Evolutionary conservation across 2,888 invertebrate species (phyloP).

Genomic region (Melikaiella ostensackeni): DNA sequence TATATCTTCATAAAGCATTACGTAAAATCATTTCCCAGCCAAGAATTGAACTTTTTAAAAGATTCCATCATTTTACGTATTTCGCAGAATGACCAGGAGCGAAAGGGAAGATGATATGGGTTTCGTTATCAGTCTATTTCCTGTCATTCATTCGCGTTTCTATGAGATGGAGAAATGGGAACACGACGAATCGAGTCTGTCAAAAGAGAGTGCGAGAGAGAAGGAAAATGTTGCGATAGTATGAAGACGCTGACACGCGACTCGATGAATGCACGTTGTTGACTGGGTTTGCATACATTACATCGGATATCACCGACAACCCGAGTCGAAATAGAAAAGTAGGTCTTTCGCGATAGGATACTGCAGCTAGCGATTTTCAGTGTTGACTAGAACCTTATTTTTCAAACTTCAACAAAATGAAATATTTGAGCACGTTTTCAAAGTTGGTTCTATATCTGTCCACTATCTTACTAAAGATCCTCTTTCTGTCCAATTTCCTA

Average conservation of each 20-base stretch:
- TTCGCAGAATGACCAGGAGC: conserved; percentile 29
- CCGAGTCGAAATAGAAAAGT: conserved; percentile 18
- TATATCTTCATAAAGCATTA: too few relatives aligned
- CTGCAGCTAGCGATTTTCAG: conserved; percentile 3
- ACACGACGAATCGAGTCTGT: conserved; percentile 46
- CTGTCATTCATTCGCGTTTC: conserved; percentile 34
- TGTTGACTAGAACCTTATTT: conserved; percentile 10
- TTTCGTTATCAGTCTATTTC: conserved; percentile 36
- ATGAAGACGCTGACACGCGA: conserved; percentile 32
- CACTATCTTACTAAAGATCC: neutral
- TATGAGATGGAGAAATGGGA: conserved; percentile 46
- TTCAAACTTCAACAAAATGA: neutral
- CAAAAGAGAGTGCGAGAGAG: conserved; percentile 32
- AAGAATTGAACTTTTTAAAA: neutral
- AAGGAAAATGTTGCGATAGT: conserved; percentile 31
- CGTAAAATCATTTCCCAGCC: neutral
- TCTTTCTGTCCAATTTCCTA: neutral
- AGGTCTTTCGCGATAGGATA: conserved; percentile 12
- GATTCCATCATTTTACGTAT: conserved; percentile 13
- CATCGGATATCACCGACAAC: conserved; percentile 25
- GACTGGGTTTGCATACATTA: conserved; percentile 34
- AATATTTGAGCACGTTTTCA: conserved; percentile 21
- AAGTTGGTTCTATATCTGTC: conserved; percentile 8
- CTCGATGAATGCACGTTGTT: conserved; percentile 30
- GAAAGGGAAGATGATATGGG: conserved; percentile 27